phyloP scores from a whole-genome alignment of 2,113 vertebrate genomes.

The Halcyon senegalensis region DNA sequence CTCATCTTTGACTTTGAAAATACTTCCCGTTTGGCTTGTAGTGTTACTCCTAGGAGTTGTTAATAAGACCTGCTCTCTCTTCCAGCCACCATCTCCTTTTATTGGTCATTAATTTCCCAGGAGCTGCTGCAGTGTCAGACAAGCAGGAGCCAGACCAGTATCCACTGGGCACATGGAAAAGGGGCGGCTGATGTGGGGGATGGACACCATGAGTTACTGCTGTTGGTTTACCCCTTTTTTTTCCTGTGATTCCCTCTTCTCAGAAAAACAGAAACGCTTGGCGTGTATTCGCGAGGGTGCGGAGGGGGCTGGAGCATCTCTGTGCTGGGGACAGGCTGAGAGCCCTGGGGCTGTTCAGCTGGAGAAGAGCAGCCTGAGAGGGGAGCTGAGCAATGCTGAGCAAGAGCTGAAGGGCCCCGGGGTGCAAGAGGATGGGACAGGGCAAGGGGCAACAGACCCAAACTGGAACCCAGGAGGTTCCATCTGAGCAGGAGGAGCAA shows the following conservation, averaged over 20 bases:
- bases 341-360: too few relatives aligned
- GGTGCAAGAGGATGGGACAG: too few relatives aligned
- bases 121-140: background rate
- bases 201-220: rapidly evolving
- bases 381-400: too few relatives aligned
- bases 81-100: background rate
- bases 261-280: background rate
- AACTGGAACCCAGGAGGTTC: too few relatives aligned
- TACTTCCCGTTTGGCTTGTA: background rate
- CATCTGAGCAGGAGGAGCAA: too few relatives aligned
- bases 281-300: background rate
- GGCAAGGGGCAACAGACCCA: too few relatives aligned
- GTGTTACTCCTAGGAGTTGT: background rate
- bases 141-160: background rate
- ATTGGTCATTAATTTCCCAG: background rate
- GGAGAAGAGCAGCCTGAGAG: too few relatives aligned
- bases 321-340: too few relatives aligned
- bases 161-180: background rate
- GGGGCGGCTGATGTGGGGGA: background rate
- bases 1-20: background rate
- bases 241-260: too few relatives aligned
- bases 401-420: too few relatives aligned
- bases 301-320: background rate
- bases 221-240: background rate
- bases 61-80: background rate